Base-by-base conservation (phyloP, 2,113 vertebrate genomes). In the Pachycephala philippinensis region DNA sequence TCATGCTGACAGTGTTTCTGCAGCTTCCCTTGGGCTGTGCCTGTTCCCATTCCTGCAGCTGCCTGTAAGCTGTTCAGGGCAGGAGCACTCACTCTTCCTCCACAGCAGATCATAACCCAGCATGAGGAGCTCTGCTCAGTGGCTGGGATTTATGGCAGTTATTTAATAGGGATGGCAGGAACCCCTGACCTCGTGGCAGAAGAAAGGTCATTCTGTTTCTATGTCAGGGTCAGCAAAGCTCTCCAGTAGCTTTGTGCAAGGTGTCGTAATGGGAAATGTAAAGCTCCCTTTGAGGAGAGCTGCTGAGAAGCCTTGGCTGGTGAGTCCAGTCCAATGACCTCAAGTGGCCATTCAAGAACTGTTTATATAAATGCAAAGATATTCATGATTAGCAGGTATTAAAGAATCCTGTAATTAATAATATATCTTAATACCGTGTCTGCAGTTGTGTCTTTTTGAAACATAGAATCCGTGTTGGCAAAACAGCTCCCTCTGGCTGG, bases 111-210 rank as follows among this genome's bases (percentile, higher is more conserved):
- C 37, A 19, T 54, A 54, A 66, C 33, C 4, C 50, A 45, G 35
- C 0, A 0, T 13, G 42, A 30, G 45, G 50, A 47, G 26, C 33
- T 81, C 33, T 82, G 53, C 59, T 64, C n/a, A 28, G 24, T 40
- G 65, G 3, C 74, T 90, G 70, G 44, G 57, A 27, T 79, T 91
- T 82, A 26, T 54, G 44, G 47, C 18, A 30, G 47, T 60, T 71
- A 28, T n/a, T 78, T 75, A 75, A 47, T 47, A 37, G 52, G 60
- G 19, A 26, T 75, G 54, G 61, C 79, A 76, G 89, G 68, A 75
- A 18, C 72, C 44, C 45, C 79, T 80, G 61, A 56, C 79, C 79
- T 85, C 37, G 16, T 64, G 52, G 21, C 37, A 23, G 44, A 63
- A 70, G 61, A 68, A 79, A 57, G 57, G 66, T 91, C 15, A 2